A percentile compares a stretch with the other conserved stretches of the same genome.
Evolutionary conservation across 2,888 invertebrate genomes (phyloP).

Genomic region (Mimas tiliae): DNA sequence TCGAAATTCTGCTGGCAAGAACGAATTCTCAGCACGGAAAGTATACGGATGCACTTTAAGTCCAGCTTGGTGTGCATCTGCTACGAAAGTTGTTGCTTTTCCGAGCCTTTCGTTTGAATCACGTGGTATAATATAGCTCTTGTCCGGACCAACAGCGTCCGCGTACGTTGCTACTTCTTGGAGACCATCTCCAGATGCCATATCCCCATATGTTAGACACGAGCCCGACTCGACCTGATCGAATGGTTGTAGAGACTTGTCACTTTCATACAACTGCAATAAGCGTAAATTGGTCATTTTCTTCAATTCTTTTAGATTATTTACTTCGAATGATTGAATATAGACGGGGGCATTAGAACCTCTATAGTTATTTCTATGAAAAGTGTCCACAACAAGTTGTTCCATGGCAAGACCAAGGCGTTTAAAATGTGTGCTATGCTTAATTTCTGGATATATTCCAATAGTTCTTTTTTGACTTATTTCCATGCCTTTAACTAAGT

Average conservation of each 20-base stretch:
- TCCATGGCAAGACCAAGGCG: slow-evolving; percentile 66
- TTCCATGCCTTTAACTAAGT: slow-evolving; percentile 67
- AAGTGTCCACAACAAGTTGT: slow-evolving; percentile 56
- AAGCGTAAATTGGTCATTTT: slow-evolving; percentile 63
- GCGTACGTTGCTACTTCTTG: slow-evolving; percentile 69
- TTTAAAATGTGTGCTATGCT: slow-evolving; percentile 68
- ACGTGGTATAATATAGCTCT: slow-evolving; percentile 70
- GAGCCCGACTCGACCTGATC: slow-evolving; percentile 61
- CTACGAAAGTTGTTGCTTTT: slow-evolving; percentile 62
- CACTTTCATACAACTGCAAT: slow-evolving; percentile 62
- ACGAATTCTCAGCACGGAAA: slow-evolving; percentile 72
- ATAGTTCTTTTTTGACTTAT: slow-evolving; percentile 62
- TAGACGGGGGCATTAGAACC: slow-evolving; percentile 60
- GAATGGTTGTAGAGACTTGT: slow-evolving; percentile 53
- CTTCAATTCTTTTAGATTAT: slow-evolving; percentile 68
- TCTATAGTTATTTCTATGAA: slow-evolving; percentile 65
- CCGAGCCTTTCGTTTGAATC: slow-evolving; percentile 58
- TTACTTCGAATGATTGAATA: slow-evolving; percentile 77
- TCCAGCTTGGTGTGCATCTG: slow-evolving; percentile 65
- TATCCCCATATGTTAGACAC: slow-evolving; percentile 63
- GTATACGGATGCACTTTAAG: slow-evolving; percentile 76
- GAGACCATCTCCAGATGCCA: slow-evolving; percentile 70
- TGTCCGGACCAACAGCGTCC: slow-evolving; percentile 72
- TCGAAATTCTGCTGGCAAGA: slow-evolving; percentile 65
- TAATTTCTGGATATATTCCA: slow-evolving; percentile 76